Percentiles rank a stretch among this genome's conserved stretches.
Evolutionary conservation across 2,113 vertebrate species (phyloP).

Genomic region (Mormyrus lacerda): DNA sequence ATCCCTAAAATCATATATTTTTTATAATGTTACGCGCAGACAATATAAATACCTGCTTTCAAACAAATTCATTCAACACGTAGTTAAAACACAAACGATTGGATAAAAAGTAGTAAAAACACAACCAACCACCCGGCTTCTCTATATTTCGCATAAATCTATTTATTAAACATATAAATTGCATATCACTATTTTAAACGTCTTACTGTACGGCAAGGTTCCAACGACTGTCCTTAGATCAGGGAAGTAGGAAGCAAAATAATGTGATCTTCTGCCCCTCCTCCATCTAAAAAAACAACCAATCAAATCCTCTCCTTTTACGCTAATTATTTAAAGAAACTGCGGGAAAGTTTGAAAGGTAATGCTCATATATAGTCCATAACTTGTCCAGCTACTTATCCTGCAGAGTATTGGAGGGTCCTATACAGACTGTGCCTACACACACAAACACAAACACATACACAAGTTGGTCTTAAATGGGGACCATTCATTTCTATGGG

Average conservation of each 20-base stretch:
- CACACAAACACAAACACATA: neutral
- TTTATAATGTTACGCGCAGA: neutral
- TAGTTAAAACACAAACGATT: neutral
- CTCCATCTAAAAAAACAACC: neutral
- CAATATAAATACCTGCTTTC: neutral
- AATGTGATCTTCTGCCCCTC: neutral
- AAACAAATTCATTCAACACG: neutral
- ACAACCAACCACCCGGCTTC: neutral
- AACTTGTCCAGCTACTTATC: neutral
- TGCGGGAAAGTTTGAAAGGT: neutral
- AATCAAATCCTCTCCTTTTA: neutral
- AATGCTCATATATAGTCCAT: neutral
- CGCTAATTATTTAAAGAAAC: neutral
- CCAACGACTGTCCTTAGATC: neutral
- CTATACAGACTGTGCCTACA: neutral
- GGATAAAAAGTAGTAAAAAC: neutral
- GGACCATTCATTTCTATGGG: no score
- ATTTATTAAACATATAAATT: neutral
- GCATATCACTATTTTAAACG: neutral
- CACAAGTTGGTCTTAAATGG: no score
- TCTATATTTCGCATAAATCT: neutral
- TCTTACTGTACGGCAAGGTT: neutral
- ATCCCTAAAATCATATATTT: neutral
- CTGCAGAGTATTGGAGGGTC: neutral
- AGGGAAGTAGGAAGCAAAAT: conserved; percentile 14